Evolutionary conservation across 2,113 vertebrate genomes (phyloP), one percentile per base, ranked within the genome.

Genomic region (Etheostoma cragini): DNA sequence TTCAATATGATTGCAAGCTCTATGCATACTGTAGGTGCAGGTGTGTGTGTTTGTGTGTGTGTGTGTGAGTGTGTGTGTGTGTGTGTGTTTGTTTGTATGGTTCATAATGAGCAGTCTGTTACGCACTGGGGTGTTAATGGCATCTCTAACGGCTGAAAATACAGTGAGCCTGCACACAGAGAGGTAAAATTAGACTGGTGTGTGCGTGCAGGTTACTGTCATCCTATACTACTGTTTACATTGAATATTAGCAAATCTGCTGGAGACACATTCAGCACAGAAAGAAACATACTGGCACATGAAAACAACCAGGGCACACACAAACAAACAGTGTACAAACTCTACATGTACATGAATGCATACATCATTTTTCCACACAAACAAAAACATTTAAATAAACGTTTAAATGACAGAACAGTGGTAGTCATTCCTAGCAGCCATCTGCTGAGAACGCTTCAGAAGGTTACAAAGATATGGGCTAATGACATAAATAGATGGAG

Each of bases 31-130:
- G 10, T 38, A 54, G 33, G 42, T 56, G 60, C 65, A 72, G 5
- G 12, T 60, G 65, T 26, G 63, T 75, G 46, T 78, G 64, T 62
- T 62, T 60, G 24, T 52, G 3, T 69, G 50, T 58, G 16, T 65
- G 49, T 80, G 46, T 30, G n/a, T 42, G 60, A 77, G 46, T 89
- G 12, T 60, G 65, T 26, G 63, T 75, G 46, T 78, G 64, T 62
- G 67, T 60, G 24, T 52, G 3, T 69, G 50, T 58, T 19, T 65
- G 49, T 80, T 58, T 30, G n/a, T 42, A 53, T 54, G 42, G 30
- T 62, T 68, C 19, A 74, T 84, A 84, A 86, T 81, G 72, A 88
- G 68, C 52, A 74, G 26, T 72, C 19, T 67, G 75, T 85, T 81
- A 65, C 17, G 19, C 71, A 60, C 72, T 69, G 78, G 19, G 30